Base-by-base conservation (phyloP, 2,888 invertebrate genomes). In the Sminthurides aquaticus region DNA sequence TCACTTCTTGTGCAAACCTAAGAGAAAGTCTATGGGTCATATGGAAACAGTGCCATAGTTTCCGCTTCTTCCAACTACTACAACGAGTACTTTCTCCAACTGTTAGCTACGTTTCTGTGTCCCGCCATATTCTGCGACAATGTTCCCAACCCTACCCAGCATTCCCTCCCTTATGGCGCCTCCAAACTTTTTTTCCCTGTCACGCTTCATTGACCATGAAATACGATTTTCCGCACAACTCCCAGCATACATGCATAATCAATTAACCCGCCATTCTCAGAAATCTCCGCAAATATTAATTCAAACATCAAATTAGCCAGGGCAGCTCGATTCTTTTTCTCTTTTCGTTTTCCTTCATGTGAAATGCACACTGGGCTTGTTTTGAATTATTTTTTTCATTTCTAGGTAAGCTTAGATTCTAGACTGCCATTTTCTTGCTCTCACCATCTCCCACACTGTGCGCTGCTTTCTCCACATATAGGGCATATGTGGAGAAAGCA, bases 101-200 rank as follows among this genome's bases (percentile, higher is more conserved):
- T 11, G 15, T 34, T 34, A 11, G 5, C 43, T 5, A 5, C 43
- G 43, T 34, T n/a, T n/a, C n/a, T n/a, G n/a, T n/a, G n/a, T n/a
- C n/a, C n/a, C n/a, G n/a, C n/a, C n/a, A n/a, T n/a, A n/a, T n/a
- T n/a, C n/a, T n/a, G n/a, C n/a, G n/a, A n/a, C n/a, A n/a, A n/a
- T n/a, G n/a, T n/a, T n/a, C n/a, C n/a, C n/a, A n/a, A n/a, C n/a
- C n/a, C n/a, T n/a, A n/a, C n/a, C n/a, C n/a, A n/a, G n/a, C n/a
- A n/a, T n/a, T n/a, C n/a, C n/a, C n/a, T 34, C 43, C 43, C n/a
- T n/a, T n/a, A n/a, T 34, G 43, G 43, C 43, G 43, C 43, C 43
- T 15, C 8, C 8, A 5, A 34, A 34, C 5, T 34, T 34, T 34
- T 34, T 34, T 15, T 34, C 15, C 43, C n/a, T n/a, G n/a, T 5